Evolutionary conservation across 2,888 invertebrate species (phyloP).

Genomic region (Watsonalla binaria): DNA sequence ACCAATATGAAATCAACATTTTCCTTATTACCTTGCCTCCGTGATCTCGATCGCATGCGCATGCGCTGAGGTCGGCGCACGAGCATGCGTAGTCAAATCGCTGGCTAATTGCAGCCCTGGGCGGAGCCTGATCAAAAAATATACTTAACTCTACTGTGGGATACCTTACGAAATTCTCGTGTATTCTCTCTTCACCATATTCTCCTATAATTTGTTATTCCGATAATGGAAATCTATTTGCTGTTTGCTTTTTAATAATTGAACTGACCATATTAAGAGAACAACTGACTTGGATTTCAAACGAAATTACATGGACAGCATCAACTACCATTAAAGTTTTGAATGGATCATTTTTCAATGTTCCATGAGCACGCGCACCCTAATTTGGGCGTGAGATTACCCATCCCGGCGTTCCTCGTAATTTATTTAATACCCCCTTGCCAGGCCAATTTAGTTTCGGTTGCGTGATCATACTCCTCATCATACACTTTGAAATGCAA

Average conservation of each 20-base stretch:
- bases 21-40: constrained; percentile 23
- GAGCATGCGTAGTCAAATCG: constrained; percentile 55
- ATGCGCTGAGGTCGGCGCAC: constrained; percentile 23
- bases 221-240: too few species aligned
- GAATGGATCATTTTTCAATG: background rate
- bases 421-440: constrained; percentile 27
- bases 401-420: constrained; percentile 48
- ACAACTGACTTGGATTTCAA: background rate
- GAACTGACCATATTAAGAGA: background rate
- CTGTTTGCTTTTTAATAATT: too few species aligned
- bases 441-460: background rate
- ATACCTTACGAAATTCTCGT: constrained; percentile 20
- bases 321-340: background rate
- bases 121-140: constrained; percentile 29
- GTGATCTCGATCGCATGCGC: constrained; percentile 21
- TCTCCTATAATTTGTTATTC: background rate
- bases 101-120: constrained; percentile 54
- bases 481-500: background rate
- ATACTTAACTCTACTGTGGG: constrained; percentile 23
- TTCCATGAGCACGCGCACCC: constrained; percentile 26
- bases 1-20: constrained; percentile 12
- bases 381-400: constrained; percentile 39
- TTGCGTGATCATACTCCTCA: background rate
- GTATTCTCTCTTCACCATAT: background rate
- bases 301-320: too few species aligned